Percentiles rank a stretch among this genome's conserved stretches.
Evolutionary conservation across 2,113 vertebrate species (phyloP).

Genomic region (Melanotaenia duboulayi): DNA sequence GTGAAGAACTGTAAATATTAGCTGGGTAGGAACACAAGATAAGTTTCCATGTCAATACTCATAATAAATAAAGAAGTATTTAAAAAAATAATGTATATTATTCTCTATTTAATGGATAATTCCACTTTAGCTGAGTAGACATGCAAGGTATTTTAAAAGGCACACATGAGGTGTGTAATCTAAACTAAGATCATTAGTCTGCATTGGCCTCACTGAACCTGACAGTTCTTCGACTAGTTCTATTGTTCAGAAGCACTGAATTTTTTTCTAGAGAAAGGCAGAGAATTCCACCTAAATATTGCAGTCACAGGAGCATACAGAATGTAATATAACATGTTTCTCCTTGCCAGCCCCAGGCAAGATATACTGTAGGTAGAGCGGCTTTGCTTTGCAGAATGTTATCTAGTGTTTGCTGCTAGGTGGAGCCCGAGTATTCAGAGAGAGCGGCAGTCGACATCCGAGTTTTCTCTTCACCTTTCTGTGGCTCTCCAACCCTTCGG

Average conservation of each 20-base stretch:
- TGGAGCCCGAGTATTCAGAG: slow-evolving; percentile 81
- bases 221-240: slow-evolving; percentile 9
- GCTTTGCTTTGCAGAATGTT: slow-evolving; percentile 28
- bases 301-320: slow-evolving; percentile 44
- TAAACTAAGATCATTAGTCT: not conserved
- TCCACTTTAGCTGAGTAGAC: not conserved
- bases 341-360: slow-evolving; percentile 34
- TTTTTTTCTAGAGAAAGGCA: slow-evolving; percentile 23
- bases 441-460: slow-evolving; percentile 72
- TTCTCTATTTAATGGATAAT: not conserved
- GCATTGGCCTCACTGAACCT: slow-evolving; percentile 3
- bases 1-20: too few relatives aligned
- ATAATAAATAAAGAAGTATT: too few relatives aligned
- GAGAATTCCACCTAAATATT: slow-evolving; percentile 37
- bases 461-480: slow-evolving; percentile 71
- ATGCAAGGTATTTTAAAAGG: not conserved
- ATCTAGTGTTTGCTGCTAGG: slow-evolving; percentile 77
- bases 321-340: slow-evolving; percentile 51
- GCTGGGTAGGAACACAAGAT: too few relatives aligned
- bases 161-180: not conserved
- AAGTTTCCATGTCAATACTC: too few relatives aligned
- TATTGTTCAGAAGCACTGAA: slow-evolving; percentile 8
- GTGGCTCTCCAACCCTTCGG: slow-evolving; percentile 56
- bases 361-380: slow-evolving; percentile 6
- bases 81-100: not conserved